phyloP scores from a whole-genome alignment of 30 jellyfish, hydroid and myxozoan species.

The Hydractinia symbiolongicarpus region DNA sequence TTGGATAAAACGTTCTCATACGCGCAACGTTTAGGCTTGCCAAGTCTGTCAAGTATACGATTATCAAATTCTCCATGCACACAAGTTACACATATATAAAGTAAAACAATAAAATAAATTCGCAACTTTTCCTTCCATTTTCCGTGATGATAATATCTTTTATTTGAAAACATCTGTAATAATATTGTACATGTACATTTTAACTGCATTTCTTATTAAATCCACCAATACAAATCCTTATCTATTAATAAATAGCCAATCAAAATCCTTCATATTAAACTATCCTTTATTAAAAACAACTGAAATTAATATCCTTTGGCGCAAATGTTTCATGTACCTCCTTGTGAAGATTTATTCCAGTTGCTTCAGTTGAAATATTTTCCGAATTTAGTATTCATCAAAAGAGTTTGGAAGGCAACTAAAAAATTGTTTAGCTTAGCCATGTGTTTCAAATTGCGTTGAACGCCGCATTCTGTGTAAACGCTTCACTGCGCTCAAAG shows the following conservation, averaged over 20 bases:
- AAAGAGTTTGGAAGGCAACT: too few relatives aligned
- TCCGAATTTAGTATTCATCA: too few relatives aligned
- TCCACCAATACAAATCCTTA: too few relatives aligned
- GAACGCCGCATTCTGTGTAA: slow-evolving; percentile 35
- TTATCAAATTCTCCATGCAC: not conserved
- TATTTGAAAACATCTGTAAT: not conserved
- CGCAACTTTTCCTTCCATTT: not conserved
- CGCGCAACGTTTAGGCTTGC: slow-evolving; percentile 78
- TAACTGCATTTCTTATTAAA: too few relatives aligned
- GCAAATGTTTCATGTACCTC: too few relatives aligned
- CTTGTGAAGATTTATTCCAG: too few relatives aligned
- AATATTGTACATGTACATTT: too few relatives aligned
- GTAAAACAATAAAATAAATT: not conserved
- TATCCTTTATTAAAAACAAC: too few relatives aligned
- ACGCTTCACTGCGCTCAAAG: slow-evolving; percentile 11
- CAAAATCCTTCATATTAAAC: too few relatives aligned
- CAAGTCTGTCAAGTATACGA: not conserved
- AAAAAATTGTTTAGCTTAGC: not conserved
- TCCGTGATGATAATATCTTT: not conserved
- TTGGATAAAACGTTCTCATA: slow-evolving; percentile 90
- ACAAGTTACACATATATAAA: not conserved
- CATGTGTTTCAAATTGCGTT: slow-evolving; percentile 17
- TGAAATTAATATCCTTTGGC: too few relatives aligned
- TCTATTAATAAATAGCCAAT: too few relatives aligned
- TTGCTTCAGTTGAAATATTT: too few relatives aligned